Percentiles rank a stretch among this genome's conserved stretches.
These are phyloP conservation scores for Lacerta bilineata DNA, from an alignment of 2,797 vertebrate genomes.

Conservation along the genomic window DNA sequence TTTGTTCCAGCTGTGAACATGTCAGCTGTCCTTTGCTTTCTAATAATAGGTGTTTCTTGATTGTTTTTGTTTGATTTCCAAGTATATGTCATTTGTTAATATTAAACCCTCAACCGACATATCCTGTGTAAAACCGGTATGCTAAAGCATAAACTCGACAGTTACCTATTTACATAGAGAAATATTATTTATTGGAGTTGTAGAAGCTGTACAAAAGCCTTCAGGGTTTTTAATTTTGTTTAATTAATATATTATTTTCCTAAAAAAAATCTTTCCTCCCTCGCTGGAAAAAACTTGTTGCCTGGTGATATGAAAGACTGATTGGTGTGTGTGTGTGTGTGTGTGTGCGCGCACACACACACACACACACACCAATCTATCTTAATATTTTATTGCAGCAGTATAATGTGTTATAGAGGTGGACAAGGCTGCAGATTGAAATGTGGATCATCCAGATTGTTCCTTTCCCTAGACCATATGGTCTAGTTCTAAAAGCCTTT, in stretches of 20 bases:
- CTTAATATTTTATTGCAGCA: conserved; percentile 83
- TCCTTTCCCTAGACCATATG: conserved; percentile 84
- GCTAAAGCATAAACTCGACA: conserved; percentile 78
- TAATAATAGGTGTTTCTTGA: conserved; percentile 81
- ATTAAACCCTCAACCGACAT: conserved; percentile 77
- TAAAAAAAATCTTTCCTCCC: conserved; percentile 40
- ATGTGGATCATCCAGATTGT: conserved; percentile 84
- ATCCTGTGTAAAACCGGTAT: conserved; percentile 74
- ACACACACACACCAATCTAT: conserved; percentile 63
- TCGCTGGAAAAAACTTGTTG: conserved; percentile 56
- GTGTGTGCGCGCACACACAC: background rate
- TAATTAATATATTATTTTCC: background rate
- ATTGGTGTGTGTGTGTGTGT: background rate
- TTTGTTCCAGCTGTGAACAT: conserved; percentile 82
- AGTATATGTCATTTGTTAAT: conserved; percentile 82
- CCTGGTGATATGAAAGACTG: conserved; percentile 74
- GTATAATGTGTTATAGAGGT: conserved; percentile 84
- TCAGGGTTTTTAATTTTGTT: background rate
- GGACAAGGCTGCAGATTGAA: conserved; percentile 85
- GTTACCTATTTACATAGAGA: conserved; percentile 76
- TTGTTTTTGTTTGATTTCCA: conserved; percentile 84
- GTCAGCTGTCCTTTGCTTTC: conserved; percentile 80
- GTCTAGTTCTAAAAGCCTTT: conserved; percentile 87
- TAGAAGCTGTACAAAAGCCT: conserved; percentile 64
- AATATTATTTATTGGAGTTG: conserved; percentile 74